Conservation (phyloP, 2,797 vertebrate species). For the Rhodeus uyekii region DNA sequence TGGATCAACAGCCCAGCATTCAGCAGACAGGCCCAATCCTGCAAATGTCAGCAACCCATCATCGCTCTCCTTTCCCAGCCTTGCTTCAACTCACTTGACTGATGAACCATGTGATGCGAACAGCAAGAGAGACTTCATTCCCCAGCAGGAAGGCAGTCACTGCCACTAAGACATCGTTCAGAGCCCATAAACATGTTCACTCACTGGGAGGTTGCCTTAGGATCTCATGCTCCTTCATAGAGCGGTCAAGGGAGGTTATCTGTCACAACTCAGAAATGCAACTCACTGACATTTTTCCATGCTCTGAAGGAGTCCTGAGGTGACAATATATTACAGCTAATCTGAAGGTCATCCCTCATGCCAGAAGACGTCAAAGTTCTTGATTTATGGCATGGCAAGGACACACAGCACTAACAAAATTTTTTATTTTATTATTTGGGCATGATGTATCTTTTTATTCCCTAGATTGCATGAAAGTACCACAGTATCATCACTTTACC, state of each 20-base stretch:
- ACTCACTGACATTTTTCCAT: conserved; percentile 29
- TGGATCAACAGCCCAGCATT: conserved; percentile 40
- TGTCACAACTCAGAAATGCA: conserved; percentile 42
- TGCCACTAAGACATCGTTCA: conserved; percentile 31
- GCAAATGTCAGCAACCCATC: conserved; percentile 55
- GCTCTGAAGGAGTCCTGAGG: conserved; percentile 41
- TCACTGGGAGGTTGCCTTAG: conserved; percentile 32
- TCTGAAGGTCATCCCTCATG: conserved; percentile 13
- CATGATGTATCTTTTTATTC: not conserved
- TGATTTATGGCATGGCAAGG: conserved; percentile 28
- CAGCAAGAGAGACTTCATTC: conserved; percentile 42
- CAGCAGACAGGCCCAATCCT: conserved; percentile 61
- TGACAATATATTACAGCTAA: conserved; percentile 50
- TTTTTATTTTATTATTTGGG: not conserved
- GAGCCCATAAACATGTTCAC: conserved; percentile 16
- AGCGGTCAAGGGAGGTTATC: conserved; percentile 55
- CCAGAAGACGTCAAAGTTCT: not conserved
- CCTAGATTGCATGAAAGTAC: not conserved
- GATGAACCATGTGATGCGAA: conserved; percentile 54
- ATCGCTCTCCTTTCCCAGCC: conserved; percentile 12
- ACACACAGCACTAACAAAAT: not conserved
- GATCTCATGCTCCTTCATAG: conserved; percentile 2
- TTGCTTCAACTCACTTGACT: conserved; percentile 52
- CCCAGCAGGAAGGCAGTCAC: conserved; percentile 49
- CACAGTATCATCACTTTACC: not conserved